phyloP scores from a whole-genome alignment of 2,797 vertebrate genomes.

The Rhadinocentrus ornatus region DNA sequence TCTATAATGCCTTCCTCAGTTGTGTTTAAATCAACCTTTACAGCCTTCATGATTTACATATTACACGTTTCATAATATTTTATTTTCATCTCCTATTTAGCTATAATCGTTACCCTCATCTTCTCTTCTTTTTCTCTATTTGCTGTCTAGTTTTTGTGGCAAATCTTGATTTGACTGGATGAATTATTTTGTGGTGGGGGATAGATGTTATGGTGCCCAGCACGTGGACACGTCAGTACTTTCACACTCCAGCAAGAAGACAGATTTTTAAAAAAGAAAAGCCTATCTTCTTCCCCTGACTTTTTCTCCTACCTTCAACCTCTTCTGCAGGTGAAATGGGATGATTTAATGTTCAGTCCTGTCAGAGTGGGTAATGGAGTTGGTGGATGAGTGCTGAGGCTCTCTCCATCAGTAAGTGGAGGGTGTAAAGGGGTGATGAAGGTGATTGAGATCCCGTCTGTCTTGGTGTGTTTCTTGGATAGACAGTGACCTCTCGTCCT shows the following conservation, averaged over 20 bases:
- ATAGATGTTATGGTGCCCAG: constrained; percentile 51
- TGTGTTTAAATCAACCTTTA: constrained; percentile 81
- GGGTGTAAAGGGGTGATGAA: constrained; percentile 46
- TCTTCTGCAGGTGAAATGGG: constrained; percentile 76
- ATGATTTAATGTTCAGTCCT: constrained; percentile 78
- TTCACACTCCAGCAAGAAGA: constrained; percentile 44
- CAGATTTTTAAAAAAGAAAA: constrained; percentile 1
- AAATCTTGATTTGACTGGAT: constrained; percentile 59
- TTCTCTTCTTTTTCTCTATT: constrained; percentile 41
- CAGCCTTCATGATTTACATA: constrained; percentile 68
- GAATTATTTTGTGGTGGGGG: constrained; percentile 50
- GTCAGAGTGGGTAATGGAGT: constrained; percentile 74
- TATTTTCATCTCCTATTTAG: constrained; percentile 40
- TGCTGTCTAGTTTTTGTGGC: constrained; percentile 66
- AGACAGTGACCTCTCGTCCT: constrained; percentile 63
- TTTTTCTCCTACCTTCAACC: constrained; percentile 50
- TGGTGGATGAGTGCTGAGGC: constrained; percentile 61
- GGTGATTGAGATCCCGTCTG: constrained; percentile 72
- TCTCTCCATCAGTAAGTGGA: constrained; percentile 57
- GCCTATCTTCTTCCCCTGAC: constrained; percentile 18
- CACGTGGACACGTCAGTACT: constrained; percentile 38
- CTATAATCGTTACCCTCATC: constrained; percentile 27
- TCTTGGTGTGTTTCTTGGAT: constrained; percentile 50
- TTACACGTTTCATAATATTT: constrained; percentile 64
- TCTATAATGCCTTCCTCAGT: constrained; percentile 78